Base-by-base conservation (phyloP, 35 echinoderm and acorn worm species). In the Strongylocentrotus purpuratus region DNA sequence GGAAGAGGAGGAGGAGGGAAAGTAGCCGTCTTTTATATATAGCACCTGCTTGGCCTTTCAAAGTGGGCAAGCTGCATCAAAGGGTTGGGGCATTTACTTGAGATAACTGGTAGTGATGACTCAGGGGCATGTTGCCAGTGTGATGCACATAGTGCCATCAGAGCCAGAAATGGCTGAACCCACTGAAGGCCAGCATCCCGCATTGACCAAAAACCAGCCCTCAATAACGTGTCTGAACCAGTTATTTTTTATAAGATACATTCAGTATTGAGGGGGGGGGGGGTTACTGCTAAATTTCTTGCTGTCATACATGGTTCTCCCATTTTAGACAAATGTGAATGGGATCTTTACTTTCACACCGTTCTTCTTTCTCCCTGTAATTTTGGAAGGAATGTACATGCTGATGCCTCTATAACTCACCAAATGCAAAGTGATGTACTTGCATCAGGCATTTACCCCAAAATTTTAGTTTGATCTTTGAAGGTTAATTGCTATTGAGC, bases 111-210 rank as follows among this genome's bases (percentile, higher is more conserved):
- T 94, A 32, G 32, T 94, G 94, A 94, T 94, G 94, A 94, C 45
- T 32, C 4, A 7, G 15, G 59, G 94, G 94, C 94, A 22, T 18
- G 94, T 94, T 94, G 94, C 94, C 47, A 94, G 94, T 94, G 60
- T 85, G 94, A 31, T 94, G 59, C 60, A 71, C 28, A 45, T 31
- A 71, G 47, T 58, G 85, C 78, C 92, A 45, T 91, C 61, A 96
- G 96, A 96, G 96, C 94, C 94, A 96, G 96, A 94, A 94, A 96
- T 96, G 94, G 96, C 96, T 95, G 96, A 94, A 96, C 96, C 96
- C 96, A 95, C 96, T 96, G 61, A 88, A 59, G 88, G 93, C 87
- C 47, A 58, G 60, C 94, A 86, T 33, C 78, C 9, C 31, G 31
- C 78, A 7, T 85, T 94, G 94, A 94, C 94, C 94, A 94, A 94